A percentile compares a stretch with the other conserved stretches of the same genome.
These are phyloP conservation scores for Drosophila anomelani DNA, from an alignment of 2,888 invertebrate genomes.

Conservation along the genomic window DNA sequence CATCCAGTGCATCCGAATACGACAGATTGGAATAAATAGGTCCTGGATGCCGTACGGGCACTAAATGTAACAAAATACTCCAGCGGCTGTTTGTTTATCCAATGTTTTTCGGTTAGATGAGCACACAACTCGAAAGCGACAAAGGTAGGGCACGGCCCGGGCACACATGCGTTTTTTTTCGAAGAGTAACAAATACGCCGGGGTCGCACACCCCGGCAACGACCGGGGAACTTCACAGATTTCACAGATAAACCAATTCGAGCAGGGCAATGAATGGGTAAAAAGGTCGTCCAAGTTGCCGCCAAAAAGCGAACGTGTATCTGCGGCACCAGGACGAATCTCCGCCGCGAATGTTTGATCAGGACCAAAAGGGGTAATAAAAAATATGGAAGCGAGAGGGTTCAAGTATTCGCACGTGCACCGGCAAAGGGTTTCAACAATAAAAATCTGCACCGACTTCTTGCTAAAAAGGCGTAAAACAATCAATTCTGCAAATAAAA, in stretches of 20 bases:
- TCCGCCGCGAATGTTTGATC: conserved; percentile 37
- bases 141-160: conserved; percentile 56
- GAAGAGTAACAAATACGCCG: conserved; percentile 61
- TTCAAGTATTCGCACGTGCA: conserved; percentile 55
- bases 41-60: conserved; percentile 19
- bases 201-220: conserved; percentile 51
- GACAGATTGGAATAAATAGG: conserved; percentile 70
- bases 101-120: conserved; percentile 83
- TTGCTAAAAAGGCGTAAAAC: conserved; percentile 78
- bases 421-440: conserved; percentile 59
- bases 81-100: conserved; percentile 83
- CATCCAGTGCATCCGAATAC: conserved; percentile 67
- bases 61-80: conserved; percentile 73
- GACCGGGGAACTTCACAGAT: conserved; percentile 70
- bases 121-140: conserved; percentile 70
- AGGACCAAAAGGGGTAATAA: conserved; percentile 62
- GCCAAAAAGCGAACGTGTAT: conserved; percentile 63
- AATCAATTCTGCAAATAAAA: conserved; percentile 76
- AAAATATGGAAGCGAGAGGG: conserved; percentile 15
- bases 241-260: conserved; percentile 84
- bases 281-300: conserved; percentile 73
- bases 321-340: conserved; percentile 82
- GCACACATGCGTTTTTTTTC: conserved; percentile 20
- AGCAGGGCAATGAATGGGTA: conserved; percentile 83
- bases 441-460: conserved; percentile 64